phyloP scores from a whole-genome alignment of 2,113 vertebrate species.

The Loxodonta africana region DNA sequence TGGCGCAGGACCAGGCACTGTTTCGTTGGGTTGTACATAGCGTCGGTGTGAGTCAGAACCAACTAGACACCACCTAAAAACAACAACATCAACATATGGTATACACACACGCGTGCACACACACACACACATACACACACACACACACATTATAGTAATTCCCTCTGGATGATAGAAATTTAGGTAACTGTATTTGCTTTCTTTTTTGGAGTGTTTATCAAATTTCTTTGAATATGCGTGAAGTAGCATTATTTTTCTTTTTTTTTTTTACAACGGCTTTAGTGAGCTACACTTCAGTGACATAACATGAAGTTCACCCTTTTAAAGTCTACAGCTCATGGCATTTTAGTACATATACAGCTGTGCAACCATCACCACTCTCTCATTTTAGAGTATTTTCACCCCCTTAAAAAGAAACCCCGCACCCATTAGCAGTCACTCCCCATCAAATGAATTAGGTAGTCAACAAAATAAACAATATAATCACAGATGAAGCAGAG shows the following conservation, averaged over 20 bases:
- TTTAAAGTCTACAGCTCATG: background rate
- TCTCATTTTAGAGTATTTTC: background rate
- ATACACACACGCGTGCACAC: no score
- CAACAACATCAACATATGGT: background rate
- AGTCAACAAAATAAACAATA: slow-evolving; percentile 18
- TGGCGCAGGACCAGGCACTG: background rate
- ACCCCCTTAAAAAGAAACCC: background rate
- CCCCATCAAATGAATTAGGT: background rate
- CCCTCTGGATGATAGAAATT: background rate
- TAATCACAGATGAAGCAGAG: background rate
- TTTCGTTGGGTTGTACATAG: background rate
- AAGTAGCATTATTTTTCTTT: background rate
- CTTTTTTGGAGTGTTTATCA: background rate
- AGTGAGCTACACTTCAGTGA: background rate
- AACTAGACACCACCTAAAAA: background rate
- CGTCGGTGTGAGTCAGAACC: background rate
- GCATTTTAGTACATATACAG: background rate
- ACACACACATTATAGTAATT: background rate
- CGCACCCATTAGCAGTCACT: background rate
- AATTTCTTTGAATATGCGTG: background rate
- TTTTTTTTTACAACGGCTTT: background rate
- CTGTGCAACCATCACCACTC: background rate
- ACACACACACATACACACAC: background rate
- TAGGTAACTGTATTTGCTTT: background rate
- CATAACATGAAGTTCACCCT: background rate